phyloP scores from a whole-genome alignment of 1,140 invertebrate species.

The Micrasema minimum region DNA sequence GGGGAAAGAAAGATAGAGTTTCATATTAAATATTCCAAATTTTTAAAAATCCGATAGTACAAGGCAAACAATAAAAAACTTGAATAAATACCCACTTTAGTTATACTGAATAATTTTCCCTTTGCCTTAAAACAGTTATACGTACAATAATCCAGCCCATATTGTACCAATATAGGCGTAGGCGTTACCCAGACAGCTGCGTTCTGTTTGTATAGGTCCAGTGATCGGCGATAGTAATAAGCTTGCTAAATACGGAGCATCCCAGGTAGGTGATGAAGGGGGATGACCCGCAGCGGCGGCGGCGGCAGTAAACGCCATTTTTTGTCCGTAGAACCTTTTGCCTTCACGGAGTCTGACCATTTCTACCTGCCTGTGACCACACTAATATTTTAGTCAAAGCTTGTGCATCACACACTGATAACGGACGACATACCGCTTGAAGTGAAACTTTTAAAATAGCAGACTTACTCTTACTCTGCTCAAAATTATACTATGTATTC shows the following conservation, averaged over 20 bases:
- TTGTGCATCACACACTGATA: neutral
- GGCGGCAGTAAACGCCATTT: constrained; percentile 39
- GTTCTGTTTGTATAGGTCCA: constrained; percentile 22
- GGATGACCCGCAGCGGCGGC: constrained; percentile 37
- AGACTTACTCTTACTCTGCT: too few relatives aligned
- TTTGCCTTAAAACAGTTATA: too few relatives aligned
- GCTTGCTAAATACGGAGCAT: constrained; percentile 29
- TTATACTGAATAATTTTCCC: too few relatives aligned
- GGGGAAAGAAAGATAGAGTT: too few relatives aligned
- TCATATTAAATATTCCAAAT: too few relatives aligned
- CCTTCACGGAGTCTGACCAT: constrained; percentile 29
- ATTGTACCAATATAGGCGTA: too few relatives aligned
- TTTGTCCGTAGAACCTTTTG: constrained; percentile 40
- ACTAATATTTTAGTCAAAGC: constrained; percentile 42
- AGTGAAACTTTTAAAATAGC: too few relatives aligned
- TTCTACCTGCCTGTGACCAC: constrained; percentile 34
- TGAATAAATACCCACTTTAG: too few relatives aligned
- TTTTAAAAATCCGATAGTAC: too few relatives aligned
- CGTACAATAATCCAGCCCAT: too few relatives aligned
- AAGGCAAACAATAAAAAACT: too few relatives aligned
- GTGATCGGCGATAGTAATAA: constrained; percentile 28
- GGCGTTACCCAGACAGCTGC: constrained; percentile 12
- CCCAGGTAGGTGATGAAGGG: constrained; percentile 28
- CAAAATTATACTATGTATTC: too few relatives aligned
- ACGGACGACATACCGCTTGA: constrained; percentile 16